These are phyloP conservation scores for Lasiommata megera DNA, from an alignment of 2,888 invertebrate species.

Conservation along the genomic window DNA sequence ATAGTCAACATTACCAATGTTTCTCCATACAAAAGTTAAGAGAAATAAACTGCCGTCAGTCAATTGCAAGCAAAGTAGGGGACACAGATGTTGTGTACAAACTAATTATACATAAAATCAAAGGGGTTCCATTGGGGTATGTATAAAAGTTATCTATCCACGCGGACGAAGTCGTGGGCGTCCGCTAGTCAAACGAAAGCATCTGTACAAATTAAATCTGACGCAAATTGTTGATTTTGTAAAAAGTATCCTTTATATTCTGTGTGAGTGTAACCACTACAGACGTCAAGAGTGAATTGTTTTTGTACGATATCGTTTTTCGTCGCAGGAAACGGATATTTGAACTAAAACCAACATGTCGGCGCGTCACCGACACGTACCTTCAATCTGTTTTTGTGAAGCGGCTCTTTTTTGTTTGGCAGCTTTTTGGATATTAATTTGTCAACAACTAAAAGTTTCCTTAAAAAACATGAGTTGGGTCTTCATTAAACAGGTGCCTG, in stretches of 20 bases:
- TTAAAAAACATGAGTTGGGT: neutral
- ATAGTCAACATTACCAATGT: too few species aligned
- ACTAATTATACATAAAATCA: too few species aligned
- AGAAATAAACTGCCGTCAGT: too few species aligned
- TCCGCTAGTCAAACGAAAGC: too few species aligned
- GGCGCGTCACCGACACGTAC: conserved; percentile 28
- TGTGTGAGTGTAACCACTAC: neutral
- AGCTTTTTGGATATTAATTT: conserved; percentile 14
- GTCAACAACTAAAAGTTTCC: neutral
- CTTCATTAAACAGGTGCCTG: neutral
- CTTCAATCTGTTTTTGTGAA: conserved; percentile 12
- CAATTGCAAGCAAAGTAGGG: too few species aligned
- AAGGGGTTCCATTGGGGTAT: too few species aligned
- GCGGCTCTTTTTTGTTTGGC: conserved; percentile 11
- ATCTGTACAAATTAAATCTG: neutral
- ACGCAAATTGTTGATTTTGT: neutral
- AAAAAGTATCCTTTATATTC: neutral
- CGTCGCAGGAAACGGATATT: conserved; percentile 33
- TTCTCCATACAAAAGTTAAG: too few species aligned
- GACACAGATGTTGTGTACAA: too few species aligned
- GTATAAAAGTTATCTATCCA: too few species aligned
- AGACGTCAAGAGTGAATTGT: conserved; percentile 16
- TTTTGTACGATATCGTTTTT: conserved; percentile 28
- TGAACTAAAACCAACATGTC: conserved; percentile 34
- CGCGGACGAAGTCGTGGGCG: too few species aligned